Evolutionary conservation across 2,113 vertebrate genomes (phyloP), one percentile per base, ranked within the genome.

Genomic region (Sisor rabdophorus): DNA sequence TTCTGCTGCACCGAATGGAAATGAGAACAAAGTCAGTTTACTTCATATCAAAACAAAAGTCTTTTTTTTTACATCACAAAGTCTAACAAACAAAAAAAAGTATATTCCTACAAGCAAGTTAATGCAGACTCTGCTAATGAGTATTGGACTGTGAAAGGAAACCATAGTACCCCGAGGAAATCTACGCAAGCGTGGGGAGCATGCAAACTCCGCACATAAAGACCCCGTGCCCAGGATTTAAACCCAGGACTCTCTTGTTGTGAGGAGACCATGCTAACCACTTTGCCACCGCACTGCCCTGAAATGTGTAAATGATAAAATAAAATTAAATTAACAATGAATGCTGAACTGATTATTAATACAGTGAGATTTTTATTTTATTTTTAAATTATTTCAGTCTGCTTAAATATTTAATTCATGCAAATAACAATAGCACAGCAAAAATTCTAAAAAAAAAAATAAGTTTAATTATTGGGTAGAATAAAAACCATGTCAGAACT

Each of bases 71-170:
- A 44, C 11, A 9, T 65, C 26, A 44, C 11, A 16, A 30, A 19
- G 50, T 55, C 65, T 75, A 52, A 47, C 73, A 40, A 5, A 56
- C 20, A 26, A 76, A 26, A 76, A 40, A 63, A 9, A 44, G 40
- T 10, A 44, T 44, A 9, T 75, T 36, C 75, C 72, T 58, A 70
- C 76, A 73, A 32, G 74, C 60, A 85, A 82, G 87, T 74, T 64
- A 55, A 81, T 48, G 85, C 76, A 11, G 48, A 65, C 73, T 77
- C 61, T 78, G 73, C 81, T 84, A 80, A 85, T 79, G 76, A 84
- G 83, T 85, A 85, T 79, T 78, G 74, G 68, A 76, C 76, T 61
- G 72, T 76, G 85, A n/a, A n/a, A n/a, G n/a, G n/a, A n/a, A n/a
- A n/a, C n/a, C n/a, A n/a, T n/a, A n/a, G n/a, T n/a, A n/a, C n/a